Evolutionary conservation across 2,797 vertebrate genomes (phyloP).

Genomic region (Pyrocephalus nanus): DNA sequence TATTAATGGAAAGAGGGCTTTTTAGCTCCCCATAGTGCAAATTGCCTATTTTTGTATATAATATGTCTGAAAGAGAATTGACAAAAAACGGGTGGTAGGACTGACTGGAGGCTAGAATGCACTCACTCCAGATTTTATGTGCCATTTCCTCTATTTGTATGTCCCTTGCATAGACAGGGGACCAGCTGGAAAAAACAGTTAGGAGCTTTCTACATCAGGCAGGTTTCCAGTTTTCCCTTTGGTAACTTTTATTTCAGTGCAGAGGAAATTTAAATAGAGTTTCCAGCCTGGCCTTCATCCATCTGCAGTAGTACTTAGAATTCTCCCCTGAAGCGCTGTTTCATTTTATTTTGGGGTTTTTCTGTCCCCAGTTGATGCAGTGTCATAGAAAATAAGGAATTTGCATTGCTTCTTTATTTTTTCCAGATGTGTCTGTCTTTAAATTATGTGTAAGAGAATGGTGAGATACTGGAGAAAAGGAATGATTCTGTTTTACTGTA

Average conservation of each 20-base stretch:
- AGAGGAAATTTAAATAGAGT: background rate
- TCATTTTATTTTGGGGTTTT: background rate
- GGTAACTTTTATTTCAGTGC: background rate
- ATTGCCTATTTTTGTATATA: background rate
- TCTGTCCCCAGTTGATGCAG: background rate
- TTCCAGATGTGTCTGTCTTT: background rate
- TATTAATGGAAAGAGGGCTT: slow-evolving; percentile 15
- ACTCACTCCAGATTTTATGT: background rate
- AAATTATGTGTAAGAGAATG: background rate
- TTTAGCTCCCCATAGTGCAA: background rate
- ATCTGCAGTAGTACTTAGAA: background rate
- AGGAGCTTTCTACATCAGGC: background rate
- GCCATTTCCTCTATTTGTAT: background rate
- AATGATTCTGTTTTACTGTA: background rate
- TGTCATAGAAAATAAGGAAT: background rate
- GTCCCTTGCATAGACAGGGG: background rate
- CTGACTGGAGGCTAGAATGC: background rate
- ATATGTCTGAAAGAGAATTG: background rate
- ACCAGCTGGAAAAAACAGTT: background rate
- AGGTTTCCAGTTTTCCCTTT: background rate
- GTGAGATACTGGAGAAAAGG: background rate
- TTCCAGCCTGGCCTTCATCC: background rate
- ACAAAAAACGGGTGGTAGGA: background rate
- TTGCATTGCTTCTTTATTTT: background rate
- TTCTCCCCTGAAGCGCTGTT: background rate